These are phyloP conservation scores for Bufotes viridis DNA, from an alignment of 2,797 vertebrate genomes.

Conservation along the genomic window DNA sequence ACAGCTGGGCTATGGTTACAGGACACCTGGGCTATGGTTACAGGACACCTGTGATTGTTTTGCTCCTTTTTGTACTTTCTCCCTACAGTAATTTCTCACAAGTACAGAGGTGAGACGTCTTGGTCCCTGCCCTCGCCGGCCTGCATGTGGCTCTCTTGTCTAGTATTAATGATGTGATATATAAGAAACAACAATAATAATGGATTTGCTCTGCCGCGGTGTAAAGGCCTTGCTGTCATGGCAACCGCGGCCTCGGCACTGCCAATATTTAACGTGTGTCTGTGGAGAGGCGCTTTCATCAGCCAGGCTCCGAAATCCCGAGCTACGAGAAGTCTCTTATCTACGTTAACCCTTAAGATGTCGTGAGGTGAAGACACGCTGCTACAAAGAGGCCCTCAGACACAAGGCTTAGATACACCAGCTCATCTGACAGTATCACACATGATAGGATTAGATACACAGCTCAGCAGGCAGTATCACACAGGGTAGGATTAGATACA, in stretches of 20 bases:
- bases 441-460: too few relatives aligned
- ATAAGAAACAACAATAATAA: conserved; percentile 25
- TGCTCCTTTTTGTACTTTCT: neutral
- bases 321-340: neutral
- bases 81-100: neutral
- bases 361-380: neutral
- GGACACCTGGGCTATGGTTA: neutral
- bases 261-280: conserved; percentile 46
- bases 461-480: too few relatives aligned
- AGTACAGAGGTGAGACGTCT: neutral
- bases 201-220: conserved; percentile 10
- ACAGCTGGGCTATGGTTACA: neutral
- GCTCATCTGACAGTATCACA: too few relatives aligned
- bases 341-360: conserved; percentile 47
- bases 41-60: neutral
- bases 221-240: conserved; percentile 55
- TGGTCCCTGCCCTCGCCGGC: neutral
- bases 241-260: conserved; percentile 57
- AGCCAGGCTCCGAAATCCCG: neutral
- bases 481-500: too few relatives aligned
- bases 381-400: neutral
- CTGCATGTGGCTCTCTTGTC: neutral
- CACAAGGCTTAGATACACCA: too few relatives aligned
- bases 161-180: conserved; percentile 25
- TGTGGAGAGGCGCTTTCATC: conserved; percentile 45